phyloP scores from a whole-genome alignment of 2,888 invertebrate genomes.

The Acrobasis consociella region DNA sequence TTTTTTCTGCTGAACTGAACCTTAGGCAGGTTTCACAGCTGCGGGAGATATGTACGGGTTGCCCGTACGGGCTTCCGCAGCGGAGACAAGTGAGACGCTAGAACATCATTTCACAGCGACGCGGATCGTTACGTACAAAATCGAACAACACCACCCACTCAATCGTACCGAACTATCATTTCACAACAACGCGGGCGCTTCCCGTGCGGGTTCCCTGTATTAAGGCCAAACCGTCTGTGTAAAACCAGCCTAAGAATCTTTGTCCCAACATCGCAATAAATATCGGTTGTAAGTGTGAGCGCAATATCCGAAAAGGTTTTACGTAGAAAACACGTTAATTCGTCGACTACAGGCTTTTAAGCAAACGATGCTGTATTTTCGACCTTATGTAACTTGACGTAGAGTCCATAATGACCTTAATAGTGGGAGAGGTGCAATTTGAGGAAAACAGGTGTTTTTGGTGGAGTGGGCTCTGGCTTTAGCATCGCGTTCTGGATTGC shows the following conservation, averaged over 20 bases:
- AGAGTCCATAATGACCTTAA: not conserved
- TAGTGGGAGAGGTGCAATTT: not conserved
- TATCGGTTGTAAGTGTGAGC: constrained; percentile 26
- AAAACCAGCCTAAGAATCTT: not conserved
- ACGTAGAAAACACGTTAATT: constrained; percentile 33
- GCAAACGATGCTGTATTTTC: constrained; percentile 16
- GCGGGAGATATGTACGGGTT: no score
- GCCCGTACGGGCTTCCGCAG: no score
- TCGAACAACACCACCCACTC: no score
- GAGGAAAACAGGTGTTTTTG: constrained; percentile 21
- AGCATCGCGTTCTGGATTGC: constrained; percentile 5
- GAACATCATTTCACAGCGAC: no score
- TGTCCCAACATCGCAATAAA: constrained; percentile 23
- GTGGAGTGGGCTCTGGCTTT: constrained; percentile 12
- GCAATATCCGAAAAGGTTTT: constrained; percentile 36
- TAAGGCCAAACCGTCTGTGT: no score
- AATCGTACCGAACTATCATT: no score
- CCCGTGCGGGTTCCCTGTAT: no score
- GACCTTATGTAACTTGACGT: not conserved
- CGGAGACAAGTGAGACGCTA: no score
- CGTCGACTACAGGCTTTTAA: constrained; percentile 19
- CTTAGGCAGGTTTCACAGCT: no score
- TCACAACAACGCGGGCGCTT: no score
- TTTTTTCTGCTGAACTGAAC: no score
- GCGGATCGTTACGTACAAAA: no score